Base-by-base conservation (phyloP, 2,797 vertebrate genomes). In the Orestias chungarensis region DNA sequence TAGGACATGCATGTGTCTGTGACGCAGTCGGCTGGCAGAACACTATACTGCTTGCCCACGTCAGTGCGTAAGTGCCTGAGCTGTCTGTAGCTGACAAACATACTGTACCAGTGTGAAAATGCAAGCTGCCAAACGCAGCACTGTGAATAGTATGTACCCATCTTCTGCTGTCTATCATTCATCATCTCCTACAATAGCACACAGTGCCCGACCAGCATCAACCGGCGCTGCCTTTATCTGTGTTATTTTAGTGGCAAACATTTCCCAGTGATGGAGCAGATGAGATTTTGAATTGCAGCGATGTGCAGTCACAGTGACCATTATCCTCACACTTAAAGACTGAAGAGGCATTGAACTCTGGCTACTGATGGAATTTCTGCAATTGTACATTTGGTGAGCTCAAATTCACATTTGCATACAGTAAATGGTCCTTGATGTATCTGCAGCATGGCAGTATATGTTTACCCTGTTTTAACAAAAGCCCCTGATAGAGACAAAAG, bases 261-360 rank as follows among this genome's bases (percentile, higher is more conserved):
- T 73, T 86, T 89, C 88, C 90, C 91, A 81, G 86, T 78, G 86
- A 88, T 90, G 89, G 90, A 66, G 44, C 87, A 79, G 87, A 90
- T 76, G 86, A 92, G 82, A 85, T 70, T 92, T 89, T 91, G 90
- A 90, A 92, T 91, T 90, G 91, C 89, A 80, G 82, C 42, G 64
- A 82, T 85, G 86, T 88, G 81, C 89, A 82, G 92, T 87, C 86
- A 89, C 86, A 82, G 89, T 93, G 90, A 93, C 92, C 92, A 93
- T 94, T 93, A 93, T 91, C 89, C 71, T 87, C 78, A 90, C 87
- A 91, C 91, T 94, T 90, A 76, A 92, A 93, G 90, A 91, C 82
- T 92, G 86, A 89, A 93, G 92, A 93, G 92, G 85, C 86, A 87
- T 94, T 93, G 91, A 94, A 92, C 92, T 90, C 81, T 90, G 91